These are phyloP conservation scores for Parazoanthus darwini DNA, from an alignment of 92 coral and sea anemone species.

Conservation along the genomic window DNA sequence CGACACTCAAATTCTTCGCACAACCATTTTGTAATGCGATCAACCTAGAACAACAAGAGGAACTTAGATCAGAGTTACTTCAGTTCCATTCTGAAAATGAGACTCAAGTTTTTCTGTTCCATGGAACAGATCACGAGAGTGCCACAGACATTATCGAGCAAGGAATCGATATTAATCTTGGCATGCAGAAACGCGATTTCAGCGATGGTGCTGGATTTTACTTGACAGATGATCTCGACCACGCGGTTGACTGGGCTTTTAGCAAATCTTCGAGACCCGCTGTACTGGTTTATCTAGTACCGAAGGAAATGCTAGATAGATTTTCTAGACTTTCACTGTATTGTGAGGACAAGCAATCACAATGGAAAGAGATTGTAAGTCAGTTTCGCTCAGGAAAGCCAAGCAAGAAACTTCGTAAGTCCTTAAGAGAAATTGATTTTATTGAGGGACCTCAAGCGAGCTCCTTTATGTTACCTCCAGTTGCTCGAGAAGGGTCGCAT, in stretches of 20 bases:
- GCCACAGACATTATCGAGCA: slow-evolving; percentile 51
- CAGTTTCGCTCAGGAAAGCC: slow-evolving; percentile 55
- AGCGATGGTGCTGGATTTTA: slow-evolving; percentile 68
- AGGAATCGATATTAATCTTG: slow-evolving; percentile 52
- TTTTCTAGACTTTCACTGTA: slow-evolving; percentile 27
- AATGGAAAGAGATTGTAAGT: slow-evolving; percentile 58
- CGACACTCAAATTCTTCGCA: not conserved
- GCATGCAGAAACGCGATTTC: slow-evolving; percentile 60
- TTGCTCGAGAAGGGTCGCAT: slow-evolving; percentile 42
- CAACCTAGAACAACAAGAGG: slow-evolving; percentile 42
- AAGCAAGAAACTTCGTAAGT: slow-evolving; percentile 51
- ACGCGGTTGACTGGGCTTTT: slow-evolving; percentile 51
- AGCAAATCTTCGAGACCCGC: slow-evolving; percentile 63
- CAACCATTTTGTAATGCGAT: slow-evolving; percentile 11
- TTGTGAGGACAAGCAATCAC: slow-evolving; percentile 16
- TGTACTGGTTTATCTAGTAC: slow-evolving; percentile 45
- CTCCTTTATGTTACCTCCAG: slow-evolving; percentile 20
- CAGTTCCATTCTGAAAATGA: slow-evolving; percentile 1
- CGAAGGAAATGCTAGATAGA: slow-evolving; percentile 10
- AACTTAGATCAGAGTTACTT: not conserved
- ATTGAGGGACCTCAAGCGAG: slow-evolving; percentile 64
- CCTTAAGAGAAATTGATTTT: slow-evolving; percentile 40
- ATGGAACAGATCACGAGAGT: slow-evolving; percentile 73
- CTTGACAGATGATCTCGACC: slow-evolving; percentile 30
- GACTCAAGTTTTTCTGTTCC: slow-evolving; percentile 39